Percentiles rank a stretch among this genome's conserved stretches.
Conservation (phyloP, 2,888 invertebrate genomes). For the Limulus polyphemus region DNA sequence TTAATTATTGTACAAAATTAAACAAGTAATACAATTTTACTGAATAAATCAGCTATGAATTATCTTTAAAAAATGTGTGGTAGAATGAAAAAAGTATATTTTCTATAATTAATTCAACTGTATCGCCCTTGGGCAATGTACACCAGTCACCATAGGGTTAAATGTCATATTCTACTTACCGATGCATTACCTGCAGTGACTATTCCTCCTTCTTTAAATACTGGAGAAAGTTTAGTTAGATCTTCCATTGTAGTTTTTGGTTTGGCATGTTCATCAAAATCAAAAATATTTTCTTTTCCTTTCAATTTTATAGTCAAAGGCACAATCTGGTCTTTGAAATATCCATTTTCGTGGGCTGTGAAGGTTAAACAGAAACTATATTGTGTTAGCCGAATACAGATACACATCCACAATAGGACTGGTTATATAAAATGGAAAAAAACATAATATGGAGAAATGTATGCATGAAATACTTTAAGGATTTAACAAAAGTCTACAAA, state of each 20-base stretch:
- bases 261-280: conserved; percentile 84
- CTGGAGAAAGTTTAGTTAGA: conserved; percentile 67
- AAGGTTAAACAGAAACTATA: conserved; percentile 3
- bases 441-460: no score
- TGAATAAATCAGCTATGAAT: no score
- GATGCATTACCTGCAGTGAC: conserved; percentile 92
- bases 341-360: conserved; percentile 70
- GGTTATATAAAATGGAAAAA: no score
- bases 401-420: no score
- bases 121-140: no score
- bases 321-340: conserved; percentile 77
- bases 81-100: no score
- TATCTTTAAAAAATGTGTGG: no score
- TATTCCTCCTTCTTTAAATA: conserved; percentile 87
- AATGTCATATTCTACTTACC: conserved; percentile 49
- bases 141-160: neutral
- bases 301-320: conserved; percentile 70
- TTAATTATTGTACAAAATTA: no score
- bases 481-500: no score
- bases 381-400: neutral
- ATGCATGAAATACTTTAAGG: no score
- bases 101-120: no score
- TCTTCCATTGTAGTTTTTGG: conserved; percentile 74
- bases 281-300: conserved; percentile 56
- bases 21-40: no score